Base-by-base conservation (phyloP, 2,113 vertebrate species). In the Notarius lentiginosus region DNA sequence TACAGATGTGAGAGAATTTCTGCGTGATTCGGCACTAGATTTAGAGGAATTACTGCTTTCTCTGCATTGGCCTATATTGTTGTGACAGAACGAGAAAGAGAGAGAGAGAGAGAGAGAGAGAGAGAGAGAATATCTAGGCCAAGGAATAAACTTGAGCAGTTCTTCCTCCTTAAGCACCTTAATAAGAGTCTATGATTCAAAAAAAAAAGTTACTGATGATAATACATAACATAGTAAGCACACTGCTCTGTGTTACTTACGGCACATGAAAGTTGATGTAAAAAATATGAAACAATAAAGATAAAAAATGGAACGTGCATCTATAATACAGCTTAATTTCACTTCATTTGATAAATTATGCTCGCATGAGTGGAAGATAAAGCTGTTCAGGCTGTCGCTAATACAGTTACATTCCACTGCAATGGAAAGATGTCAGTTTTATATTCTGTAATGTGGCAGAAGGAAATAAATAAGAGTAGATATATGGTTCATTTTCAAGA, bases 91-190 rank as follows among this genome's bases (percentile, higher is more conserved):
- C n/a, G n/a, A n/a, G n/a, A n/a, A n/a, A 53, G 9, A 53, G 24
- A 73, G 24, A 34, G 18, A 27, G 72, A 65, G 41, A 83, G n/a
- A 84, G n/a, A n/a, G n/a, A 53, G 9, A 53, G 24, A 73, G 24
- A 34, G 18, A 27, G 72, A 65, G 41, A 83, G n/a, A 84, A 51
- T 55, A 66, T 63, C 81, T 83, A 66, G 61, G 81, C 60, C 60
- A 66, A 17, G 61, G 41, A 49, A 41, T 66, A 82, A 82, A 63
- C 20, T 66, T 66, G 11, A 65, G 80, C 80, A 65, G 7, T 63
- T 65, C 81, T 51, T 79, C 41, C 60, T 83, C 61, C 34, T 49
- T 51, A 53, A 66, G 61, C 11, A 83, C 61, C 2, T 83, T 83
- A 83, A 83, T 82, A 6, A 7, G 60, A 82, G 65, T 82, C 3